A percentile compares a stretch with the other conserved stretches of the same genome.
These are phyloP conservation scores for Lanistes nyassanus DNA, from an alignment of 1,140 invertebrate species.

Conservation along the genomic window DNA sequence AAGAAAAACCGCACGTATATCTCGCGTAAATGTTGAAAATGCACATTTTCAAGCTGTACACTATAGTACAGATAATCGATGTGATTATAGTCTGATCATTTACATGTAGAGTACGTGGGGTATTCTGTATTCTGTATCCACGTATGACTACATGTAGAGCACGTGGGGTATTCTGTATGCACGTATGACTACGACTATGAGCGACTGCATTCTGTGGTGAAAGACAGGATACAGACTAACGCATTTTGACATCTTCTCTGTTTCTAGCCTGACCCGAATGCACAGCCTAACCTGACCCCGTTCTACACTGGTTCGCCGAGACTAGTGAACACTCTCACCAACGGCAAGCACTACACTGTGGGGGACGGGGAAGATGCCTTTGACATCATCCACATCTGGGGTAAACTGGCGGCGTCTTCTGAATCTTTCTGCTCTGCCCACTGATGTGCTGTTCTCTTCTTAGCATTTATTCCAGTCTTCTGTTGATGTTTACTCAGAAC, in stretches of 20 bases:
- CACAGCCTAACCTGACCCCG: constrained; percentile 46
- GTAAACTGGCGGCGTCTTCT: constrained; percentile 26
- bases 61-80: neutral
- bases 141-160: constrained; percentile 1
- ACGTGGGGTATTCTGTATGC: neutral
- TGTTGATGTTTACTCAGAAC: neutral
- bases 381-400: constrained; percentile 52
- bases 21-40: neutral
- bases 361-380: constrained; percentile 46
- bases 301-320: constrained; percentile 38
- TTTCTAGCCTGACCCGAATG: constrained; percentile 44
- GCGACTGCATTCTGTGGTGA: constrained; percentile 10
- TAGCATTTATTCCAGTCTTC: neutral
- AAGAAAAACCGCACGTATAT: neutral
- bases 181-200: constrained; percentile 13
- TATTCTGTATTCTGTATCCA: neutral
- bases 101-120: neutral
- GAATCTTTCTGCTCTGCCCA: neutral
- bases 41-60: neutral
- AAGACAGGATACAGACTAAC: neutral
- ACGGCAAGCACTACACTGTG: constrained; percentile 47
- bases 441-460: neutral
- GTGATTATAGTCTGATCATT: neutral
- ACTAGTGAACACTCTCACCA: constrained; percentile 40
- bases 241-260: neutral